Conservation (phyloP, 2,113 vertebrate genomes). For the Coreoperca whiteheadi region DNA sequence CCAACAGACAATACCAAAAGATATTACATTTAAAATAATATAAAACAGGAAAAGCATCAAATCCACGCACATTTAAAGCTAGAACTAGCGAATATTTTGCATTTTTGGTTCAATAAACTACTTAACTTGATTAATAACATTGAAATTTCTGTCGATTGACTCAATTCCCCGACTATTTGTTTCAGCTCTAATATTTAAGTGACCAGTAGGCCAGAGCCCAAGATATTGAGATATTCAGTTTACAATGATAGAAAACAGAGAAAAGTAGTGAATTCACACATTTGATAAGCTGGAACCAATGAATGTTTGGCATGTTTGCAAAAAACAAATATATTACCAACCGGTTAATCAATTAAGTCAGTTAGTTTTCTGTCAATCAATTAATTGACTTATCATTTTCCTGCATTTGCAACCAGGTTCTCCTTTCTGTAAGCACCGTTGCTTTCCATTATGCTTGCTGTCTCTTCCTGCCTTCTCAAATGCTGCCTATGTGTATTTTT, state of each 20-base stretch:
- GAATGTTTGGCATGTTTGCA: too few species aligned
- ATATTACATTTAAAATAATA: background rate
- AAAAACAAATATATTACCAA: too few species aligned
- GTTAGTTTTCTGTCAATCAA: too few species aligned
- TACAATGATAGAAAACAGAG: background rate
- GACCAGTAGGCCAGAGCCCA: background rate
- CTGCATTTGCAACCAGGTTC: background rate
- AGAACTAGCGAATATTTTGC: too few species aligned
- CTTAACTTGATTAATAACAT: background rate
- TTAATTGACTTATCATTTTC: background rate
- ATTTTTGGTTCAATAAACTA: too few species aligned
- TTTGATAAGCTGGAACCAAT: too few species aligned
- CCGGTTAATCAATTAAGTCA: too few species aligned
- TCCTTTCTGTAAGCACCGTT: background rate
- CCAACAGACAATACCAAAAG: background rate
- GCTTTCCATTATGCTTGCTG: background rate
- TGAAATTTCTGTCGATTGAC: too few species aligned
- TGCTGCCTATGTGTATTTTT: background rate
- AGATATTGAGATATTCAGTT: background rate
- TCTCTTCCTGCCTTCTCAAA: background rate
- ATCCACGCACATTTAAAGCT: too few species aligned
- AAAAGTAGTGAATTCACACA: background rate
- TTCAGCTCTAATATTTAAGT: background rate
- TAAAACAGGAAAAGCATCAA: background rate
- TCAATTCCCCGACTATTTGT: background rate